Percentiles rank a stretch among this genome's conserved stretches.
These are phyloP conservation scores for Oreochromis grahami DNA, from an alignment of 2,797 vertebrate genomes.

Conservation along the genomic window DNA sequence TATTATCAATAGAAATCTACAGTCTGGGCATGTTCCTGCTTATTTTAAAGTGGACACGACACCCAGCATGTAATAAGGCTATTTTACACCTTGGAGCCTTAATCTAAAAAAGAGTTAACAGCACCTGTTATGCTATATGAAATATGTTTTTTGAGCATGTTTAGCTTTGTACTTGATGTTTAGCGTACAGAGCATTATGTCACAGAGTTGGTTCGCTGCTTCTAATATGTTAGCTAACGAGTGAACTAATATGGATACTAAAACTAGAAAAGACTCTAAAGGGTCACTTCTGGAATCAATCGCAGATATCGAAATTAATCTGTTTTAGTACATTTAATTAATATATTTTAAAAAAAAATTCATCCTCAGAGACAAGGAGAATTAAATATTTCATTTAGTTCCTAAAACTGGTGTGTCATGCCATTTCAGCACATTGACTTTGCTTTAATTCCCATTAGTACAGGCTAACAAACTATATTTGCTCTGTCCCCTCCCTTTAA, in stretches of 20 bases:
- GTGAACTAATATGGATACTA: background rate
- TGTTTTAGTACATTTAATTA: background rate
- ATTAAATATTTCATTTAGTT: background rate
- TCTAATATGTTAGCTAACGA: background rate
- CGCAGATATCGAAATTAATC: background rate
- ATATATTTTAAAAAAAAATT: background rate
- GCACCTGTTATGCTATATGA: background rate
- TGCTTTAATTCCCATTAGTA: background rate
- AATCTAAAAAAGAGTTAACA: background rate
- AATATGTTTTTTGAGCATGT: background rate
- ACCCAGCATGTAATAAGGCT: background rate
- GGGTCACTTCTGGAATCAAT: background rate
- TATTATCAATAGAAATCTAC: background rate
- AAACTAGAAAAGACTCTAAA: background rate
- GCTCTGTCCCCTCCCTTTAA: slow-evolving; percentile 21
- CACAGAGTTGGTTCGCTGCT: background rate
- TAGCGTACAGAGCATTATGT: background rate
- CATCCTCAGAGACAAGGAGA: background rate
- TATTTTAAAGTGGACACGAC: background rate
- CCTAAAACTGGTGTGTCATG: background rate
- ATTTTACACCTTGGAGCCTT: background rate
- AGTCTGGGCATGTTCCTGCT: background rate
- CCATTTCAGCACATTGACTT: background rate
- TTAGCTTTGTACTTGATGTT: background rate
- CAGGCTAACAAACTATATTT: slow-evolving; percentile 42